Evolutionary conservation across 2,888 invertebrate species (phyloP), one percentile per base, ranked within the genome.

Genomic region (Eupithecia subfuscata): DNA sequence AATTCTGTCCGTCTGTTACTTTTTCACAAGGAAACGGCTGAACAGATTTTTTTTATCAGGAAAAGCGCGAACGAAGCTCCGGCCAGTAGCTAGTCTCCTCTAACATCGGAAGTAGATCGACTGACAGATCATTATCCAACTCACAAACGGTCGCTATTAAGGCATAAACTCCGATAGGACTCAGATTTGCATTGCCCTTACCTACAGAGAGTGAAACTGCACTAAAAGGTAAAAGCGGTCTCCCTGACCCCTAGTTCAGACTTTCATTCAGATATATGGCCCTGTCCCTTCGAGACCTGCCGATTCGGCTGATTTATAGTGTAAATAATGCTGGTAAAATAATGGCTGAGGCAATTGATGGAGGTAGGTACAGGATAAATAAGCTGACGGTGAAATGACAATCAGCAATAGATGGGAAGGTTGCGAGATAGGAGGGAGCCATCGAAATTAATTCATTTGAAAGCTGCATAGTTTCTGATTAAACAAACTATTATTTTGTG

Each of bases 261-360:
- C 78, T 78, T 78, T 78, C 78, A 34, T 78, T 68, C 65, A 65
- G 70, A 75, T 73, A 65, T 71, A 73, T 71, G 70, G 45, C 18
- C 52, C 48, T 43, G 67, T 45, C 11, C 37, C 25, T 71, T 56
- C 30, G 18, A 45, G 70, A 75, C 69, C 30, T 16, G 48, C 14
- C 52, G 75, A 75, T 71, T 64, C 40, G 69, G 18, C 4, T 25
- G 60, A 60, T 60, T 25, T 60, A 60, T 60, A 1, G 60, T 3
- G 60, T 60, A 25, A 60, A 60, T 60, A 60, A 60, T 60, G 60
- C 60, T 25, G 25, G 60, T 60, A 60, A 1, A 60, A 60, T 60
- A 60, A 60, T 60, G 60, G 60, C 60, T 25, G 22, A 60, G 22
- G 9, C 25, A 25, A 60, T 25, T 60, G 5, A 60, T 60, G 60